Evolutionary conservation across 2,113 vertebrate genomes (phyloP), one percentile per base, ranked within the genome.

Genomic region (Sinocyclocheilus grahami): DNA sequence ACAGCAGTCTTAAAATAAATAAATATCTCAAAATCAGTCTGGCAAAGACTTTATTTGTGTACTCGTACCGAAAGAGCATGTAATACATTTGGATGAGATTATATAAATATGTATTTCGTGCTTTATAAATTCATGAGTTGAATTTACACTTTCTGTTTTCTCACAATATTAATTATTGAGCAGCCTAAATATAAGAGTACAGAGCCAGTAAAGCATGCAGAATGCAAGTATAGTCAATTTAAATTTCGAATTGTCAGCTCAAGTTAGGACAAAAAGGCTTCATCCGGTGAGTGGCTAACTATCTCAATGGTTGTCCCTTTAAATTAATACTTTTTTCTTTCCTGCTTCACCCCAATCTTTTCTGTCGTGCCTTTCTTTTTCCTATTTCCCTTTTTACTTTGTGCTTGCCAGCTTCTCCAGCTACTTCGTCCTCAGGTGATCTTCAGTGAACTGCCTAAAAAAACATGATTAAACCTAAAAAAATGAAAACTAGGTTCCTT

Each of bases 51-150:
- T 74, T 72, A 83, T 83, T 72, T 58, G 51, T 74, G 51, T 74
- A 58, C 82, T 72, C 4, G 13, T 83, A n/a, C 69, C 0, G 8
- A 58, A 84, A 84, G 51, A 84, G 33, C 51, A n/a, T 84, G 82
- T 60, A 24, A 60, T 84, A 74, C 82, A 74, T 55, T 84, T 74
- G 51, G 82, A 60, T 58, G 22, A 69, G 51, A 33, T 58, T 37
- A 60, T 84, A 84, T 84, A 84, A 84, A 84, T 84, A 75, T 84
- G 51, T 12, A 84, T 74, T 71, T 55, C 7, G 6, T 39, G 20
- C 18, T 84, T 84, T 84, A 84, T 53, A 60, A 71, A 84, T 84
- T 84, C 69, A 75, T 84, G 82, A 75, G 82, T 74, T 74, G 82
- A 58, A 74, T 74, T 84, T 84, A 74, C 82, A 74, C 22, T 84